These are phyloP conservation scores for Nilaparvata lugens DNA, from an alignment of 1,140 invertebrate genomes.

Conservation along the genomic window DNA sequence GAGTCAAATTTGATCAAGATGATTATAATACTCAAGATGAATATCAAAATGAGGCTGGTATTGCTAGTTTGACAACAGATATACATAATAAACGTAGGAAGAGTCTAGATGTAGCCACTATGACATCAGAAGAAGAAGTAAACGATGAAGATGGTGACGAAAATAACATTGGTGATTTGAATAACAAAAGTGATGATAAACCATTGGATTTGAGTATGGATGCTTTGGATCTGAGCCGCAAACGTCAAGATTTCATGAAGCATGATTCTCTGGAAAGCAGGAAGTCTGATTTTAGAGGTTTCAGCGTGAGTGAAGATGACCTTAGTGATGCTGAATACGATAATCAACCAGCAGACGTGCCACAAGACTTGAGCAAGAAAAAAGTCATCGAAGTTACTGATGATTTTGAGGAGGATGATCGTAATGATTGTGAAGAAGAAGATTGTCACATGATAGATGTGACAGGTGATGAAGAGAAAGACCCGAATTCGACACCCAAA, in stretches of 20 bases:
- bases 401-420: not conserved
- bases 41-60: not conserved
- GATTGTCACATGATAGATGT: not conserved
- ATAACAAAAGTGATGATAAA: slow-evolving; percentile 34
- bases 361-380: slow-evolving; percentile 37
- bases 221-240: slow-evolving; percentile 76
- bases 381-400: not conserved
- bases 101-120: slow-evolving; percentile 18
- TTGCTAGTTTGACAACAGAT: not conserved
- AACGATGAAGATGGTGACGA: slow-evolving; percentile 15
- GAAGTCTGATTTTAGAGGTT: not conserved
- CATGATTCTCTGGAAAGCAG: slow-evolving; percentile 35
- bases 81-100: slow-evolving; percentile 2
- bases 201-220: slow-evolving; percentile 71
- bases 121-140: slow-evolving; percentile 29
- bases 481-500: not conserved
- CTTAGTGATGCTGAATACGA: slow-evolving; percentile 12
- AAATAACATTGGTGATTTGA: not conserved
- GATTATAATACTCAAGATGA: no score
- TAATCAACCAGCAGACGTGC: slow-evolving; percentile 18
- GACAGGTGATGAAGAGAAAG: not conserved
- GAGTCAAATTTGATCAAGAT: not conserved
- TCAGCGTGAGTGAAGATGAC: slow-evolving; percentile 26
- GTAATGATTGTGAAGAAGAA: not conserved
- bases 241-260: slow-evolving; percentile 45